Percentiles rank a stretch among this genome's conserved stretches.
phyloP scores from a whole-genome alignment of 2,888 invertebrate genomes.

The Polia nebulosa region DNA sequence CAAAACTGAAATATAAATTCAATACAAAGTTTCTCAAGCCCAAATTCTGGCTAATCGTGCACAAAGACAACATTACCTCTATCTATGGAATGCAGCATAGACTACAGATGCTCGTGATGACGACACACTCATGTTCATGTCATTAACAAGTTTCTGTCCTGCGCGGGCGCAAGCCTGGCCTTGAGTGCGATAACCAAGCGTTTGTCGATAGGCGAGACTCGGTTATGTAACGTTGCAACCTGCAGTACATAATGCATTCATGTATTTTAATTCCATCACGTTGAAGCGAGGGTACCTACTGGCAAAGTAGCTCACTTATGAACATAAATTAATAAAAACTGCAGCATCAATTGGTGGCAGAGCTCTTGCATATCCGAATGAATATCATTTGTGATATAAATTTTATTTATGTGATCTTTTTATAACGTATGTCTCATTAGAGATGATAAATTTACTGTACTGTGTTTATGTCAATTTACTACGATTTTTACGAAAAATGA shows the following conservation, averaged over 20 bases:
- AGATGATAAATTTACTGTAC: conserved; percentile 26
- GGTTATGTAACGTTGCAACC: conserved; percentile 77
- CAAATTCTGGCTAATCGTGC: conserved; percentile 40
- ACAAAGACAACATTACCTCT: conserved; percentile 74
- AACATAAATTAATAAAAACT: conserved; percentile 48
- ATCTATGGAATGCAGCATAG: conserved; percentile 82
- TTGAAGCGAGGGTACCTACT: conserved; percentile 21
- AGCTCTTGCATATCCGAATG: conserved; percentile 40
- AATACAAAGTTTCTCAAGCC: not conserved
- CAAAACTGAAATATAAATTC: not conserved
- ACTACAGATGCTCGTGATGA: conserved; percentile 70
- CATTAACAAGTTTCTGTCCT: conserved; percentile 78
- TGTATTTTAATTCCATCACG: conserved; percentile 65
- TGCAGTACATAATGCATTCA: conserved; percentile 64
- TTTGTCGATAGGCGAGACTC: conserved; percentile 73
- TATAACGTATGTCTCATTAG: conserved; percentile 38
- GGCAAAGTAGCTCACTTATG: conserved; percentile 18
- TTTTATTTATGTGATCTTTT: conserved; percentile 34
- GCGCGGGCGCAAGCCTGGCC: conserved; percentile 73
- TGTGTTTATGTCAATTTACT: conserved; percentile 13
- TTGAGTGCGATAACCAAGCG: conserved; percentile 83
- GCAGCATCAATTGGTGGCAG: conserved; percentile 41
- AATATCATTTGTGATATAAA: conserved; percentile 38
- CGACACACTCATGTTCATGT: conserved; percentile 76
- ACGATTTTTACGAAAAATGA: not conserved